Base-by-base conservation (phyloP, 2,797 vertebrate species). In the Periparus ater region DNA sequence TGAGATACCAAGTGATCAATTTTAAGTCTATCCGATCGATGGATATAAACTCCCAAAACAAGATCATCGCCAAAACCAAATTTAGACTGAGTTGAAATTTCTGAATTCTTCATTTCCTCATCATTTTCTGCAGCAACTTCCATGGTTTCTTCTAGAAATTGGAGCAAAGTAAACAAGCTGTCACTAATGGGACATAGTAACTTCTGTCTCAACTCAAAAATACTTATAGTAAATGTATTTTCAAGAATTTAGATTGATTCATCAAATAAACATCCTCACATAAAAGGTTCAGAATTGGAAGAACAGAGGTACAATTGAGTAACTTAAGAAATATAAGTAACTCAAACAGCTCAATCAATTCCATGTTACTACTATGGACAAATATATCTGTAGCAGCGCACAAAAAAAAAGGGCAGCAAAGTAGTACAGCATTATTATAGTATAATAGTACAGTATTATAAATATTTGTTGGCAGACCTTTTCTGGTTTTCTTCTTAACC, bases 31-130 rank as follows among this genome's bases (percentile, higher is more conserved):
- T 99, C 99, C 7, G 98, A 98, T 79, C 98, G 98, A 96, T 99
- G 99, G 87, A 99, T 90, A 54, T 98, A 98, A 94, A 99, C 98
- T 93, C 99, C 99, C 83, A 99, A 97, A 50, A 99, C 98, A 32
- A 99, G 98, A 89, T 98, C 98, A 96, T 99, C 98, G 66, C 98
- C 98, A 94, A 98, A 98, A 30, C n/a, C 79, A 60, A 76, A 97
- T 70, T 97, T 97, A 36, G 96, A 93, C 57, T 93, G 89, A 92
- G 85, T 21, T 73, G 95, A 97, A 87, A 96, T 73, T 65, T 96
- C 95, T 29, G 54, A 92, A 83, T 72, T 96, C 91, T 89, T 96
- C 76, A 95, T 60, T 91, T 96, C 95, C 51, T 95, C 86, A 5
- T 94, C 75, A 83, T 95, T 95, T 94, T 97, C 95, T 54, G 77